These are phyloP conservation scores for Alviniconcha marisindica DNA, from an alignment of 1,140 invertebrate genomes.

Conservation along the genomic window DNA sequence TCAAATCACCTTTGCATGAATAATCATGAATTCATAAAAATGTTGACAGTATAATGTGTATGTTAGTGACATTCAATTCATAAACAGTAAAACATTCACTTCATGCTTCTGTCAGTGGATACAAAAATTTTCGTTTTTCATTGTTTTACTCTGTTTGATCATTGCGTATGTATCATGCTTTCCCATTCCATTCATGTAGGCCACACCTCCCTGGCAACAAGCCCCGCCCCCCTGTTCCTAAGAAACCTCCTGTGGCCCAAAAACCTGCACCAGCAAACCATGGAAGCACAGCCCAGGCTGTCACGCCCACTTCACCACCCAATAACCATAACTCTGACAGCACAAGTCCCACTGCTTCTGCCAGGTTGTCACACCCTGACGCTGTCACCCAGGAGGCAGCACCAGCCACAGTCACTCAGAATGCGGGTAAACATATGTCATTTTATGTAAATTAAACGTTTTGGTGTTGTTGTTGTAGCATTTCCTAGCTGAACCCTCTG, in stretches of 20 bases:
- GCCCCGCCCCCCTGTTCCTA: conserved; percentile 50
- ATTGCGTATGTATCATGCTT: neutral
- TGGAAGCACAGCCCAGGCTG: neutral
- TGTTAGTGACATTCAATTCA: too few species aligned
- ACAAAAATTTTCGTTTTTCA: too few species aligned
- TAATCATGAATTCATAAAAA: too few species aligned
- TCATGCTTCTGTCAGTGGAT: too few species aligned
- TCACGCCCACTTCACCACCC: neutral
- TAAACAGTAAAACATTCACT: too few species aligned
- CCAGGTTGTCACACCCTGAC: neutral
- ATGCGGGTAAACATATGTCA: neutral
- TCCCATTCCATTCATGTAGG: conserved; percentile 13
- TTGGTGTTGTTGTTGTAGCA: too few species aligned
- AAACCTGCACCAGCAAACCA: conserved; percentile 41
- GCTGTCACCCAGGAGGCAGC: too few species aligned
- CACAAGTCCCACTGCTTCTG: neutral
- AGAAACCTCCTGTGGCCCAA: conserved; percentile 50
- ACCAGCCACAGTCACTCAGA: neutral
- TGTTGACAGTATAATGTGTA: too few species aligned
- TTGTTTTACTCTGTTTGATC: neutral
- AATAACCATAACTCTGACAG: neutral
- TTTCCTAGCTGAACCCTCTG: too few species aligned
- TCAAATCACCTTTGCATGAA: too few species aligned
- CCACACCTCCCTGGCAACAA: conserved; percentile 34
- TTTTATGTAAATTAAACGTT: too few species aligned